Evolutionary conservation across 2,888 invertebrate genomes (phyloP).

Genomic region (Meandrusa payeni): DNA sequence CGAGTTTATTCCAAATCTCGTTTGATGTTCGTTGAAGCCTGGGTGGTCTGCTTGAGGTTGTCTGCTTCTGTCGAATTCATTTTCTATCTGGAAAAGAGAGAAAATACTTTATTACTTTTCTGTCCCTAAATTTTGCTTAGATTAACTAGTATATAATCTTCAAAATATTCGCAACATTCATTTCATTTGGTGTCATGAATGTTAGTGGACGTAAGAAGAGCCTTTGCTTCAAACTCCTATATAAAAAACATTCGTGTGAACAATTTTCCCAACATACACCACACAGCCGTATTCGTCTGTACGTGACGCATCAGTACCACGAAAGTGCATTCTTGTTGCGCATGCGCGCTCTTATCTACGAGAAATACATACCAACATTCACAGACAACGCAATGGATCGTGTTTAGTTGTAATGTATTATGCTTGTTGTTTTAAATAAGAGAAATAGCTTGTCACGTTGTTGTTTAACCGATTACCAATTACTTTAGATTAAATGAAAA

Average conservation of each 20-base stretch:
- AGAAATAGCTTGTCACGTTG: no score
- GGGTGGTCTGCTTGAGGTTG: constrained; percentile 60
- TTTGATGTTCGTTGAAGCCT: constrained; percentile 70
- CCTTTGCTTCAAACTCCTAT: no score
- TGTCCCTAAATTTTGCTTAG: no score
- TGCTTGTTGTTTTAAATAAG: no score
- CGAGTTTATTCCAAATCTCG: constrained; percentile 68
- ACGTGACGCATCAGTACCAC: constrained; percentile 46
- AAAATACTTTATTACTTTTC: no score
- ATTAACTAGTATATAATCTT: no score
- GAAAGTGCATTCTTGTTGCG: constrained; percentile 49
- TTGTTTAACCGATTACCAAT: no score
- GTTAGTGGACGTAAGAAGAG: no score
- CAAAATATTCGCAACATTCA: no score
- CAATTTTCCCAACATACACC: constrained; percentile 16
- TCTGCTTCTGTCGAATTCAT: constrained; percentile 74
- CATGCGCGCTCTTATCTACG: constrained; percentile 30
- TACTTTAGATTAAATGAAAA: no score
- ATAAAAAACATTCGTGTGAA: not conserved
- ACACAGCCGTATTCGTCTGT: constrained; percentile 27
- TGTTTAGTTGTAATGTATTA: not conserved
- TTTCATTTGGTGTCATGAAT: no score
- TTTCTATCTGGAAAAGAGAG: constrained; percentile 67
- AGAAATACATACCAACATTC: constrained; percentile 10
- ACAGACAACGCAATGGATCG: constrained; percentile 1